phyloP scores from a whole-genome alignment of 2,113 vertebrate genomes.

The Strigops habroptila region DNA sequence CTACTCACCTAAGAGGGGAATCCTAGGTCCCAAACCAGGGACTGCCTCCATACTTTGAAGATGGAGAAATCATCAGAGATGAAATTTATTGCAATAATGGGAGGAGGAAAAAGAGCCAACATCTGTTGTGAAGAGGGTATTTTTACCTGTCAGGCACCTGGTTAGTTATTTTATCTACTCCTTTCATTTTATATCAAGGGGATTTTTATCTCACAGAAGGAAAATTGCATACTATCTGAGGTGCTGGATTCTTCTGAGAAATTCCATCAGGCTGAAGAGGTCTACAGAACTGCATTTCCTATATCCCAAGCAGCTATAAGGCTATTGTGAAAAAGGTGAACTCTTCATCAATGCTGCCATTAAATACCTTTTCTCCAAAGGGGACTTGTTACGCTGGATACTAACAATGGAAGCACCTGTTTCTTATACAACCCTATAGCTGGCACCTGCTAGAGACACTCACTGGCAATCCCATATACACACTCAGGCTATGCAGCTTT shows the following conservation, averaged over 20 bases:
- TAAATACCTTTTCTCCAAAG: not conserved
- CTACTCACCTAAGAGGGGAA: not conserved
- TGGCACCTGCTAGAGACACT: not conserved
- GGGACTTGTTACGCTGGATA: not conserved
- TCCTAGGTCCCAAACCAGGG: not conserved
- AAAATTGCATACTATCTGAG: not conserved
- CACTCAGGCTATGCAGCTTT: not conserved
- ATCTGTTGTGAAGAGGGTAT: not conserved
- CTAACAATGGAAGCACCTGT: not conserved
- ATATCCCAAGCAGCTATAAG: rapidly evolving
- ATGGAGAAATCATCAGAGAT: not conserved
- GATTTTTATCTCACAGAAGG: not conserved
- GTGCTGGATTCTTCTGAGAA: not conserved
- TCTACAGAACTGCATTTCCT: not conserved
- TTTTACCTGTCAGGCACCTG: not conserved
- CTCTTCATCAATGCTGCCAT: not conserved
- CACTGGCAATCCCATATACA: not conserved
- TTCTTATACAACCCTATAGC: not conserved
- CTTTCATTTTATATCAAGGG: not conserved
- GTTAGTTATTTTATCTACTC: not conserved
- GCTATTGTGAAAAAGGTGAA: not conserved
- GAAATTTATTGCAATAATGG: not conserved
- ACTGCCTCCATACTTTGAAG: not conserved
- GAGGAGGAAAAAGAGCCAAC: not conserved
- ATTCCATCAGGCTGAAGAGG: not conserved